A percentile compares a stretch with the other conserved stretches of the same genome.
phyloP scores from a whole-genome alignment of 53 echinoderm and acorn worm species.

The Patiria pectinifera region DNA sequence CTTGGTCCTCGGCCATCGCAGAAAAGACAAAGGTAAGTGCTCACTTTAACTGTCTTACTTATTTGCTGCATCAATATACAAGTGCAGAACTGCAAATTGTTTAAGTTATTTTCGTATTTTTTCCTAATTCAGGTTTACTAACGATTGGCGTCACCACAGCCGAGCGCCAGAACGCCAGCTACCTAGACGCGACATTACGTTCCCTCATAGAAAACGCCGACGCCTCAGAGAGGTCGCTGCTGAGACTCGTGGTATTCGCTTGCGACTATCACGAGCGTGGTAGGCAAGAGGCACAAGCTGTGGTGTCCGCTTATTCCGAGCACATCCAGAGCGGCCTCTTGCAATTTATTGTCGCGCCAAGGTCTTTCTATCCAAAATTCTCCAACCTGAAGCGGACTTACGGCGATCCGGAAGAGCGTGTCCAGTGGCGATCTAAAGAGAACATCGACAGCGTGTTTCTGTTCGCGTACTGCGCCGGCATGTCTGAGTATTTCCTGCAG shows the following conservation, averaged over 20 bases:
- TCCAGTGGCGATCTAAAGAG: slow-evolving; percentile 89
- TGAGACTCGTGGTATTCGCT: slow-evolving; percentile 71
- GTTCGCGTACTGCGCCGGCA: slow-evolving; percentile 72
- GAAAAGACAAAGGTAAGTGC: slow-evolving; percentile 13
- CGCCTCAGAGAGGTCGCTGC: slow-evolving; percentile 40
- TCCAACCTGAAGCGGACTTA: slow-evolving; percentile 73
- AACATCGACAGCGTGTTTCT: slow-evolving; percentile 84
- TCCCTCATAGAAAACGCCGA: not conserved
- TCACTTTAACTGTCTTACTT: not conserved
- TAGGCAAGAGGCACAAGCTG: slow-evolving; percentile 39
- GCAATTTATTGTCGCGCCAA: slow-evolving; percentile 76
- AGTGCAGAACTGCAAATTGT: too few species aligned
- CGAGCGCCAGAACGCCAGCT: not conserved
- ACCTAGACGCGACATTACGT: not conserved
- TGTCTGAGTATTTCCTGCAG: slow-evolving; percentile 83
- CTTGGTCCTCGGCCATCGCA: not conserved
- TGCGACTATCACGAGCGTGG: slow-evolving; percentile 74
- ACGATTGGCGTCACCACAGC: slow-evolving; percentile 8
- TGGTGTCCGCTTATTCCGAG: slow-evolving; percentile 56
- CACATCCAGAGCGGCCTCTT: slow-evolving; percentile 74
- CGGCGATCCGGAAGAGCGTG: slow-evolving; percentile 75
- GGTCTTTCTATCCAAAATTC: slow-evolving; percentile 77
- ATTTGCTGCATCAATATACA: too few species aligned
- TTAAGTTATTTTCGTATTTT: not conserved
- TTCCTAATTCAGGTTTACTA: not conserved